A percentile compares a stretch with the other conserved stretches of the same genome.
These are phyloP conservation scores for Peromyscus attwateri DNA, from an alignment of 2,797 vertebrate genomes.

Conservation along the genomic window DNA sequence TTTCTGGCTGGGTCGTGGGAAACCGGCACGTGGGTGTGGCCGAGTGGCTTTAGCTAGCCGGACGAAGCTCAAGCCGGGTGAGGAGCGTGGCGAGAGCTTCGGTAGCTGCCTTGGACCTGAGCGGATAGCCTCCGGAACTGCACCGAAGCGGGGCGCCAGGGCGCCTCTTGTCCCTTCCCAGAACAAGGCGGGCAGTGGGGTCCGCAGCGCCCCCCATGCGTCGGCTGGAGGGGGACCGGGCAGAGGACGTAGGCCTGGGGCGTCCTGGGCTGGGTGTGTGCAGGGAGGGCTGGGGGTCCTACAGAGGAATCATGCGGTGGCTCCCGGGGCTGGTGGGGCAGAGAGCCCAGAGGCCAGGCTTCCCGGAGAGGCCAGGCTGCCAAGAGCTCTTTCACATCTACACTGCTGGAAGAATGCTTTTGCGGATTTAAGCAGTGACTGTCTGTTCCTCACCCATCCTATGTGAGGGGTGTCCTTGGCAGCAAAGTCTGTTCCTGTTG, in stretches of 20 bases:
- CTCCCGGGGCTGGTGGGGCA: slow-evolving; percentile 64
- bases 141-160: slow-evolving; percentile 34
- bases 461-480: not conserved
- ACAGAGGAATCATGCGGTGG: slow-evolving; percentile 71
- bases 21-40: slow-evolving; percentile 81
- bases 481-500: not conserved
- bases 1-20: slow-evolving; percentile 67
- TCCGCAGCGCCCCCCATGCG: not conserved
- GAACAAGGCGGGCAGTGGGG: not conserved
- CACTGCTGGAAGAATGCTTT: slow-evolving; percentile 24
- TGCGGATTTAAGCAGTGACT: slow-evolving; percentile 16
- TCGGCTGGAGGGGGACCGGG: not conserved
- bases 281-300: not conserved
- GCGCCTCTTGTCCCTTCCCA: not conserved
- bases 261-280: not conserved
- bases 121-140: slow-evolving; percentile 66
- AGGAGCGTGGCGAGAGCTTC: slow-evolving; percentile 54
- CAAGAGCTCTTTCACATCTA: slow-evolving; percentile 59
- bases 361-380: slow-evolving; percentile 65
- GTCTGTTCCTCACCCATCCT: not conserved
- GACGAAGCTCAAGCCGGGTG: not conserved
- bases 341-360: slow-evolving; percentile 62
- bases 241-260: not conserved
- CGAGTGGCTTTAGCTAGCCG: not conserved
- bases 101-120: slow-evolving; percentile 39